These are phyloP conservation scores for Dendrolimus punctatus DNA, from an alignment of 1,140 invertebrate species.

Conservation along the genomic window DNA sequence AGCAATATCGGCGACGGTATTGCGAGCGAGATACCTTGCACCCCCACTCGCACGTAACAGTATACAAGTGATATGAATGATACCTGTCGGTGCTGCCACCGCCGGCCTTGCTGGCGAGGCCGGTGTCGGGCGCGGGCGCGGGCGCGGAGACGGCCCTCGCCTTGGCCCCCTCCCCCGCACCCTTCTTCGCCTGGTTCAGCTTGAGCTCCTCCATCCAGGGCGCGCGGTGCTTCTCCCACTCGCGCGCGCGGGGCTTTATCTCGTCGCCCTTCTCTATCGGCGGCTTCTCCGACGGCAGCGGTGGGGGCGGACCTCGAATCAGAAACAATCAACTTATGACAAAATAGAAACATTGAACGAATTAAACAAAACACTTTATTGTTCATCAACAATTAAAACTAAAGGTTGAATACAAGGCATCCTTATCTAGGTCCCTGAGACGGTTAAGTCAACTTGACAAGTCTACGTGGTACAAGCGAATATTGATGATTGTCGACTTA, in stretches of 20 bases:
- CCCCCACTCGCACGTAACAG: too few species aligned
- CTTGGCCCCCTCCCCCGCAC: constrained; percentile 35
- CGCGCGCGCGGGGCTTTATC: constrained; percentile 53
- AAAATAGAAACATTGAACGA: too few species aligned
- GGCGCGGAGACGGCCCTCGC: constrained; percentile 46
- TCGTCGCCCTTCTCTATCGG: constrained; percentile 50
- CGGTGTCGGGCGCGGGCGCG: constrained; percentile 5
- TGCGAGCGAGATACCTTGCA: too few species aligned
- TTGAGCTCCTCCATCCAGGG: constrained; percentile 81
- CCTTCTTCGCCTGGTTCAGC: constrained; percentile 75
- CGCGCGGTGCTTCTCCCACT: constrained; percentile 75
- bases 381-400: too few species aligned
- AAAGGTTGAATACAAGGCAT: too few species aligned
- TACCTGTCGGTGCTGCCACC: constrained; percentile 13
- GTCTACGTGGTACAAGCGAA: too few species aligned
- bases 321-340: too few species aligned
- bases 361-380: too few species aligned
- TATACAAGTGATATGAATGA: neutral
- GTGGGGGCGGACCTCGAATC: neutral
- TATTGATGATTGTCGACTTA: too few species aligned
- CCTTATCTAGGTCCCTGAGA: too few species aligned
- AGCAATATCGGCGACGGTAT: too few species aligned
- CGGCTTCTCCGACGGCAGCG: constrained; percentile 33
- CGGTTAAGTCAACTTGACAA: too few species aligned
- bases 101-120: constrained; percentile 2